A percentile compares a stretch with the other conserved stretches of the same genome.
phyloP scores from a whole-genome alignment of 2,113 vertebrate species.

The Sitta europaea region DNA sequence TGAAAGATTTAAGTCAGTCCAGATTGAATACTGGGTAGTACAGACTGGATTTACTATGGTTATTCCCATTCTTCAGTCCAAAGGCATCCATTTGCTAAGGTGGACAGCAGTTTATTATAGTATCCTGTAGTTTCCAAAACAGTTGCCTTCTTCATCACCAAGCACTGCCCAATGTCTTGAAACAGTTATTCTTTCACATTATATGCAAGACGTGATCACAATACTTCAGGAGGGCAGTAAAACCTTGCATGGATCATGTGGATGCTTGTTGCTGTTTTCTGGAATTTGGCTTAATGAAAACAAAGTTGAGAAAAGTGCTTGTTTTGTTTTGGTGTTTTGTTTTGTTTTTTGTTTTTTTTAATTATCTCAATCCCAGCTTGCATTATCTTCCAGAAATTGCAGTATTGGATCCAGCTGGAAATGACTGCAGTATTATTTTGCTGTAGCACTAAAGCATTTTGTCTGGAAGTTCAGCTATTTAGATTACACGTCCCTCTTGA shows the following conservation, averaged over 20 bases:
- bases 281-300: conserved; percentile 1
- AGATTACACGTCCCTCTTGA: neutral
- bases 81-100: neutral
- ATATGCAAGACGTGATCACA: neutral
- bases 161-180: neutral
- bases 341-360: neutral
- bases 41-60: neutral
- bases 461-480: neutral
- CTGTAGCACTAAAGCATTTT: neutral
- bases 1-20: neutral
- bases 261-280: neutral
- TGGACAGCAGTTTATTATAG: neutral
- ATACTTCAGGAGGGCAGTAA: neutral
- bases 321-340: neutral
- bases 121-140: neutral
- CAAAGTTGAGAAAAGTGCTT: neutral
- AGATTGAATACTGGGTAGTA: neutral
- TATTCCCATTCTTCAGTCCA: neutral
- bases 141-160: neutral
- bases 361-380: neutral
- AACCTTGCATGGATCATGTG: neutral
- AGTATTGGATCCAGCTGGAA: neutral
- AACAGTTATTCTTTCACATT: conserved; percentile 1
- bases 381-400: neutral
- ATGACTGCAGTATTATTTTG: neutral